A percentile compares a stretch with the other conserved stretches of the same genome.
Conservation (phyloP, 2,113 vertebrate genomes). For the Esox niger region DNA sequence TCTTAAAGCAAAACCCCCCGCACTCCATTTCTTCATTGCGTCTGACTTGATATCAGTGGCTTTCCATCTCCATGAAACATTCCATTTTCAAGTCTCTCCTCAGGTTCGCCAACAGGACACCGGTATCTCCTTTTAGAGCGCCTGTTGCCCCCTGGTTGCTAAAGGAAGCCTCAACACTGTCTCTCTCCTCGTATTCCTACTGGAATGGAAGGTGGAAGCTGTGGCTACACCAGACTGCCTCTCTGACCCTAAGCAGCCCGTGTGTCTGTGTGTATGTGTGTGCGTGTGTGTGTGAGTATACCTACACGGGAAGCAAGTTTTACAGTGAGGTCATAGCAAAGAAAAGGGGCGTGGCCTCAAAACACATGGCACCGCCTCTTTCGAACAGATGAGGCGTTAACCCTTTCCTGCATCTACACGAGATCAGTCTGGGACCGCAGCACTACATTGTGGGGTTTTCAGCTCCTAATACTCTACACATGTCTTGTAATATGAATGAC, state of each 20-base stretch:
- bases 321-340: conserved; percentile 44
- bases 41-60: background rate
- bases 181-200: background rate
- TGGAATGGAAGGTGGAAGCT: background rate
- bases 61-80: too few species aligned
- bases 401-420: background rate
- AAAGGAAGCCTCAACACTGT: background rate
- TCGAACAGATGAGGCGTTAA: background rate
- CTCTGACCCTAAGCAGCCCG: background rate
- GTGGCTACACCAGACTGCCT: background rate
- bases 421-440: too few species aligned
- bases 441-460: too few species aligned
- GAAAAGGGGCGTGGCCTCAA: conserved; percentile 8
- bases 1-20: background rate
- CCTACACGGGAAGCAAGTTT: conserved; percentile 19
- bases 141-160: background rate
- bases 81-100: conserved; percentile 1
- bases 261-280: conserved; percentile 15
- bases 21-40: background rate
- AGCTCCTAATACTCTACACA: too few species aligned
- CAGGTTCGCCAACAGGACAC: background rate
- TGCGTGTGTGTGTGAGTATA: conserved; percentile 11
- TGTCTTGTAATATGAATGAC: too few species aligned
- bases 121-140: background rate
- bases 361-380: background rate